These are phyloP conservation scores for Meteorus sp. DNA, from an alignment of 1,140 invertebrate species.

Conservation along the genomic window DNA sequence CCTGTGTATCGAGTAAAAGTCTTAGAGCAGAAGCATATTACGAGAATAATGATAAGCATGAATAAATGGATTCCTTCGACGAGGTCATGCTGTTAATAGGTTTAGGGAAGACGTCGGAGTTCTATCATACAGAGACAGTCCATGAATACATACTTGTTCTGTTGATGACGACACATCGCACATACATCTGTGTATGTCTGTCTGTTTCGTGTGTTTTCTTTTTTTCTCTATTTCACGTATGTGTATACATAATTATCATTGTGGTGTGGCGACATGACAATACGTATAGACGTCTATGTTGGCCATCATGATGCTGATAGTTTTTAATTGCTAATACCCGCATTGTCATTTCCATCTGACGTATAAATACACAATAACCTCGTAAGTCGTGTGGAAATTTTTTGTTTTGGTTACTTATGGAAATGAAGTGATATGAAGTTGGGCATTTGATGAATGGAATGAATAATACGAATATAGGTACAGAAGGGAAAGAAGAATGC, in stretches of 20 bases:
- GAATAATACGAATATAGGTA: background rate
- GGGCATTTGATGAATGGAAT: slow-evolving; percentile 13
- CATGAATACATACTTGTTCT: too few species aligned
- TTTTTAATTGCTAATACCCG: slow-evolving; percentile 25
- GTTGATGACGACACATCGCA: background rate
- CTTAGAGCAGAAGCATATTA: background rate
- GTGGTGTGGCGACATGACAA: background rate
- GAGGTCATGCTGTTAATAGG: slow-evolving; percentile 17
- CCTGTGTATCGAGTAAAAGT: slow-evolving; percentile 7
- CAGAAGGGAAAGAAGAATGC: too few species aligned
- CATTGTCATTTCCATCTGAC: too few species aligned
- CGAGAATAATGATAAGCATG: slow-evolving; percentile 12
- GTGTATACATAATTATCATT: background rate
- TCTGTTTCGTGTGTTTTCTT: background rate
- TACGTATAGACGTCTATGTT: slow-evolving; percentile 1
- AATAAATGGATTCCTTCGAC: slow-evolving; percentile 10
- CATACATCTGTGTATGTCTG: background rate
- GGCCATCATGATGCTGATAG: slow-evolving; percentile 7
- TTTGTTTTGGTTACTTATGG: slow-evolving; percentile 22
- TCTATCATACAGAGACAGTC: too few species aligned
- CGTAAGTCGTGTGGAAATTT: slow-evolving; percentile 19
- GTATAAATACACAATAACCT: slow-evolving; percentile 16
- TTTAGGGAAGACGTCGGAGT: slow-evolving; percentile 7
- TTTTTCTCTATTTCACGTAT: background rate
- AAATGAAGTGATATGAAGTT: slow-evolving; percentile 13